Percentiles rank a stretch among this genome's conserved stretches.
phyloP scores from a whole-genome alignment of 2,888 invertebrate species.

The Pycnomerus fuliginosus region DNA sequence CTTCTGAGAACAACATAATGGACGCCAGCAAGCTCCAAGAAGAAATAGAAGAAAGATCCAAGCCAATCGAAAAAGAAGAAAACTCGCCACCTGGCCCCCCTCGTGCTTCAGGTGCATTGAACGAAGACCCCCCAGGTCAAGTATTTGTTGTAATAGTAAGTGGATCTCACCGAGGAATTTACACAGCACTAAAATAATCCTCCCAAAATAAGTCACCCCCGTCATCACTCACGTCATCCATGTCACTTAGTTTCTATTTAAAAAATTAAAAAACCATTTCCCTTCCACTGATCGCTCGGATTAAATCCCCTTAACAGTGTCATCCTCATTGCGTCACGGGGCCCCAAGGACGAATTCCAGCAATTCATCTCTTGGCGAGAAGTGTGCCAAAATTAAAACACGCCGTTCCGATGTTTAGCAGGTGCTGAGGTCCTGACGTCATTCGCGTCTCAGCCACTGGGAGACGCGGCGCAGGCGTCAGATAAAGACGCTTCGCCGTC shows the following conservation, averaged over 20 bases:
- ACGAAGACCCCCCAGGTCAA: conserved; percentile 50
- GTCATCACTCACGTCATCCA: too few relatives aligned
- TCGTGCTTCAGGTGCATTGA: too few relatives aligned
- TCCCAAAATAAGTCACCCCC: not conserved
- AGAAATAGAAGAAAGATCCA: too few relatives aligned
- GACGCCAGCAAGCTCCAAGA: too few relatives aligned
- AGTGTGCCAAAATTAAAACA: conserved; percentile 14
- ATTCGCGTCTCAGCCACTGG: conserved; percentile 17
- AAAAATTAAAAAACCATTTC: not conserved
- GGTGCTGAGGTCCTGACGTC: conserved; percentile 50
- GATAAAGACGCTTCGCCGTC: conserved; percentile 38
- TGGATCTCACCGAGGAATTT: conserved; percentile 37
- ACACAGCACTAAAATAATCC: not conserved
- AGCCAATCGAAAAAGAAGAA: too few relatives aligned
- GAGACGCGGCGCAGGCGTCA: conserved; percentile 41
- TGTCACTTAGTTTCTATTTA: too few relatives aligned
- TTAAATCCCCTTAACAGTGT: not conserved
- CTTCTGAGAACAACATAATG: too few relatives aligned
- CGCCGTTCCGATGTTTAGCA: conserved; percentile 38
- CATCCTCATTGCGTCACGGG: not conserved
- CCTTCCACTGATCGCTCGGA: not conserved
- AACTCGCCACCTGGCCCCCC: too few relatives aligned
- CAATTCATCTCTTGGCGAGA: not conserved
- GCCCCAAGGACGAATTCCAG: not conserved
- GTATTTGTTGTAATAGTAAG: conserved; percentile 56